These are phyloP conservation scores for Protobothrops flavoviridis DNA, from an alignment of 2,113 vertebrate species.

Conservation along the genomic window DNA sequence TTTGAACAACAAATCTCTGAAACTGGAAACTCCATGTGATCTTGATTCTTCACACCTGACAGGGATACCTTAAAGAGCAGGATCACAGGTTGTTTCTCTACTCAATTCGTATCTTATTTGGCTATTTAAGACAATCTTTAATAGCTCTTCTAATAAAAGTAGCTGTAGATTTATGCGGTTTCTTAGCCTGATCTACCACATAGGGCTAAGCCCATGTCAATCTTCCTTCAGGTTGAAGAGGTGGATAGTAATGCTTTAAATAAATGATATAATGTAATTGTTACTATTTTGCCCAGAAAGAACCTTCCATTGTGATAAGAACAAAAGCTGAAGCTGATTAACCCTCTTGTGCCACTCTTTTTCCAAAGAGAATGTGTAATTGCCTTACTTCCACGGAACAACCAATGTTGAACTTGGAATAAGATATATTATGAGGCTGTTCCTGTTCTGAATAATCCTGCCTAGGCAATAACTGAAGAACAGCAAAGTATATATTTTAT, in stretches of 20 bases:
- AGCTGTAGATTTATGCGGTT: not conserved
- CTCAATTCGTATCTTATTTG: not conserved
- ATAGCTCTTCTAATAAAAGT: not conserved
- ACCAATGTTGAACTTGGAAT: not conserved
- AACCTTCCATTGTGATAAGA: not conserved
- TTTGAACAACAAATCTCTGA: not conserved
- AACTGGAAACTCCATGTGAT: not conserved
- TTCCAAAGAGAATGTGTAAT: not conserved
- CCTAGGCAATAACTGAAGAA: not conserved
- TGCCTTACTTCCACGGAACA: not conserved
- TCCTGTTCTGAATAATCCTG: not conserved
- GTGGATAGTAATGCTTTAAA: not conserved
- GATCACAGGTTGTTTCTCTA: not conserved
- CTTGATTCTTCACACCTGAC: not conserved
- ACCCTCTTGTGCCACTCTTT: not conserved
- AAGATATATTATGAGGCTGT: not conserved
- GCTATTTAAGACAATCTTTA: not conserved
- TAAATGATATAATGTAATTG: not conserved
- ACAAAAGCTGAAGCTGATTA: not conserved
- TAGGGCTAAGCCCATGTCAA: not conserved
- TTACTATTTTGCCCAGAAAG: not conserved
- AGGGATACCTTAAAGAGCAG: not conserved
- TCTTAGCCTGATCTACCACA: not conserved
- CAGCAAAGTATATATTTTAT: not conserved
- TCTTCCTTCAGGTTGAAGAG: not conserved